Evolutionary conservation across 2,888 invertebrate species (phyloP), one percentile per base, ranked within the genome.

Genomic region (Diloba caeruleocephala): DNA sequence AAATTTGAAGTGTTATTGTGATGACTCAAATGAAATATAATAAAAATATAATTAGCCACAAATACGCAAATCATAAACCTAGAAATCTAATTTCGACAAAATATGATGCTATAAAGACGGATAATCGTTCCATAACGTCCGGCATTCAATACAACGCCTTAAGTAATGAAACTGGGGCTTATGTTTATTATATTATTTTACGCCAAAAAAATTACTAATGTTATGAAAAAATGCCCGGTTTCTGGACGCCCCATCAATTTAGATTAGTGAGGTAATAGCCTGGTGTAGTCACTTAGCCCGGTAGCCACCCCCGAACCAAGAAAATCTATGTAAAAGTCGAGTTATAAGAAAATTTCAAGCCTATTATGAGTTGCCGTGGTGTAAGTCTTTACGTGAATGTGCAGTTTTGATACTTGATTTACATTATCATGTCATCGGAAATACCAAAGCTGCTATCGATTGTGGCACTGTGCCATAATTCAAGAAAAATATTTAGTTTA

Each of bases 161-260:
- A 90, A 91, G 91, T 92, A 92, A 92, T 90, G 89, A 92, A 89
- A 84, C 73, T 70, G 62, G 54, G 78, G 78, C 80, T 85, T 84
- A 81, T 81, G 82, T 82, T 89, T 87, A 90, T 89, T 89, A 88
- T 86, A 89, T 92, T 90, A 92, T 90, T 91, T 90, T 91, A 90
- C 91, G 89, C 91, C 85, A 80, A 85, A 88, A 78, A 90, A 91
- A 89, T 88, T 89, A 88, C 88, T 89, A 90, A 91, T 89, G 87
- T 85, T 87, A 89, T 89, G 88, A 88, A 90, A 90, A 90, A 88
- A 87, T 87, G 80, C 82, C 82, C 83, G 81, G 83, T 85, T 87
- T 85, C 83, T 85, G 89, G 88, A 92, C 90, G 89, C 88, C 86
- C 92, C 93, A 93, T 93, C 92, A 93, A 93, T 93, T 92, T 92